Evolutionary conservation across 37 sponge, comb jelly and placozoan genomes (phyloP).

Genomic region (Aplysina aerophoba): DNA sequence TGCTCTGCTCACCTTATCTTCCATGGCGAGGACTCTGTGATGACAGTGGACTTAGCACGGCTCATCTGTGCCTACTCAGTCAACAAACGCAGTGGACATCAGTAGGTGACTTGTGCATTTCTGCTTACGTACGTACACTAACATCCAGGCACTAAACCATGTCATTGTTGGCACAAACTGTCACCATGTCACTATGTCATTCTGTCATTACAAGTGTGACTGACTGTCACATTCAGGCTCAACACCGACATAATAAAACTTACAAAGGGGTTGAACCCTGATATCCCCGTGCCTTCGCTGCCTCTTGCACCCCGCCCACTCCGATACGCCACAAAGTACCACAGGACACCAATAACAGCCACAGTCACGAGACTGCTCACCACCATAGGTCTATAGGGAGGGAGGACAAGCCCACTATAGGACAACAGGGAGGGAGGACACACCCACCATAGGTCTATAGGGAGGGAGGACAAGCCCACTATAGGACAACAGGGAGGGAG

Average conservation of each 20-base stretch:
- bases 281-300: neutral
- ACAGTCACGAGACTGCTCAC: slow-evolving; percentile 26
- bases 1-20: slow-evolving; percentile 34
- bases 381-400: slow-evolving; percentile 7
- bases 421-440: neutral
- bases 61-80: slow-evolving; percentile 51
- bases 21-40: slow-evolving; percentile 39
- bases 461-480: neutral
- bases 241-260: neutral
- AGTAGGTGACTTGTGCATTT: neutral
- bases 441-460: neutral
- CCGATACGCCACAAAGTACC: slow-evolving; percentile 39
- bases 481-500: too few relatives aligned
- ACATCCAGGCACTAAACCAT: neutral
- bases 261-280: slow-evolving; percentile 59
- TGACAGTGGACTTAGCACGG: slow-evolving; percentile 58
- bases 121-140: neutral
- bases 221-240: too few relatives aligned
- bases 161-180: neutral
- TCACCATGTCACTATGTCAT: neutral
- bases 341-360: slow-evolving; percentile 24
- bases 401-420: neutral
- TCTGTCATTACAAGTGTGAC: too few relatives aligned
- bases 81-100: neutral
- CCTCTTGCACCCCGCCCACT: slow-evolving; percentile 1